Base-by-base conservation (phyloP, 2,797 vertebrate genomes). In the Morelia viridis region DNA sequence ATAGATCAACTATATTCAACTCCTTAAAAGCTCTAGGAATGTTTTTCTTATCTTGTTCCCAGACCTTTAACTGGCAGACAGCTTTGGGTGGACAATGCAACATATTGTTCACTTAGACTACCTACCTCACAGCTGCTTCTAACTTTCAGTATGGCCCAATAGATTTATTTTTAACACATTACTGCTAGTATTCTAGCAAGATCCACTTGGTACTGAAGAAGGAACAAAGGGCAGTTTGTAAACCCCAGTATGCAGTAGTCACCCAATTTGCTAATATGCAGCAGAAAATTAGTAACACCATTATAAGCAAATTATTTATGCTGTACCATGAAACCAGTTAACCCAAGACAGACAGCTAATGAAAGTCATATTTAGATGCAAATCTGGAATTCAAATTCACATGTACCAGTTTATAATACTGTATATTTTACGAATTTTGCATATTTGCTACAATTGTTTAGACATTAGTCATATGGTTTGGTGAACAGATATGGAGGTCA, bases 1-100 rank as follows among this genome's bases (percentile, higher is more conserved):
- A 96, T 93, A 93, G 0, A 57, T 96, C 62, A 1, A 31, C 88
- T 86, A 2, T n/a, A 88, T 0, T 0, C 71, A 92, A 91, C 61
- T 93, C 94, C 95, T 95, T 92, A 94, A 95, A 96, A 96, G 93
- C 95, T 95, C 89, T 94, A 95, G 71, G 94, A 94, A 94, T 96
- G 95, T 97, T 97, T 97, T 96, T 97, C 95, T 97, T 97, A 96
- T 97, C 95, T 96, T 92, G 91, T 96, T 94, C 94, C 96, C 97
- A 97, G 95, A 96, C 95, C 90, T 92, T 87, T 93, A 96, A 96
- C 96, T 97, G 96, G 95, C 97, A 97, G 50, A 90, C 90, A 41
- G 87, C 10, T 10, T 93, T 94, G 93, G 89, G 95, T 93, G 96
- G 96, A 97, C 97, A 97, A 97, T 97, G 86, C 61, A 87, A 97